Evolutionary conservation across 2,797 vertebrate species (phyloP).

Genomic region (Allobates femoralis): DNA sequence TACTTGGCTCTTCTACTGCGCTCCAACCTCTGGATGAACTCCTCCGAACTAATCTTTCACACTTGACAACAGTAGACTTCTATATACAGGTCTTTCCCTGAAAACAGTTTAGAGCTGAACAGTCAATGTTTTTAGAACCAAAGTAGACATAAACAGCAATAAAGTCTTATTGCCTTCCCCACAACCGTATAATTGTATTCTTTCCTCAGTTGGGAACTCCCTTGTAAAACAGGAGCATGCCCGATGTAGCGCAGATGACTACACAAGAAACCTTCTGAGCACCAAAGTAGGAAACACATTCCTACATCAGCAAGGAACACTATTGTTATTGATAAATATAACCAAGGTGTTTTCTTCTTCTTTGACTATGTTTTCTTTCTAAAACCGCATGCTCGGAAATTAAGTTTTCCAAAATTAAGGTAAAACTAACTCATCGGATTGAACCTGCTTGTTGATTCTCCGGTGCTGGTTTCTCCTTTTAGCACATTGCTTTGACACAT

Average conservation of each 20-base stretch:
- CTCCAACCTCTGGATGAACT: constrained; percentile 67
- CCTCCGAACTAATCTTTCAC: constrained; percentile 57
- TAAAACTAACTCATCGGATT: constrained; percentile 8
- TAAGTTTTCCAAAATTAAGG: constrained; percentile 28
- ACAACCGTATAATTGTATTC: constrained; percentile 71
- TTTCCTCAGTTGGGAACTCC: constrained; percentile 72
- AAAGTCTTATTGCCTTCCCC: constrained; percentile 67
- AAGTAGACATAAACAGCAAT: constrained; percentile 76
- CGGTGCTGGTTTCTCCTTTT: constrained; percentile 63
- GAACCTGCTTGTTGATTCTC: constrained; percentile 60
- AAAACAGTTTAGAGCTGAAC: constrained; percentile 59
- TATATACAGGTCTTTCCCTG: constrained; percentile 58
- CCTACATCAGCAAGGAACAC: constrained; percentile 21
- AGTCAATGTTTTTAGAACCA: constrained; percentile 61
- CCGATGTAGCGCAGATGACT: background rate
- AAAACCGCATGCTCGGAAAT: constrained; percentile 12
- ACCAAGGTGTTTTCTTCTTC: constrained; percentile 12
- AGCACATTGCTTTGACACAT: constrained; percentile 67
- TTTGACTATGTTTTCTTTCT: constrained; percentile 16
- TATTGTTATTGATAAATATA: constrained; percentile 39
- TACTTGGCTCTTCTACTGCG: constrained; percentile 46
- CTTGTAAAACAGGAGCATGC: constrained; percentile 71
- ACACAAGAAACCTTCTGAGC: background rate
- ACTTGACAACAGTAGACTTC: constrained; percentile 59
- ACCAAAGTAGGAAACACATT: constrained; percentile 2